Evolutionary conservation across 2,113 vertebrate species (phyloP), one percentile per base, ranked within the genome.

Genomic region (Nannospalax galili): DNA sequence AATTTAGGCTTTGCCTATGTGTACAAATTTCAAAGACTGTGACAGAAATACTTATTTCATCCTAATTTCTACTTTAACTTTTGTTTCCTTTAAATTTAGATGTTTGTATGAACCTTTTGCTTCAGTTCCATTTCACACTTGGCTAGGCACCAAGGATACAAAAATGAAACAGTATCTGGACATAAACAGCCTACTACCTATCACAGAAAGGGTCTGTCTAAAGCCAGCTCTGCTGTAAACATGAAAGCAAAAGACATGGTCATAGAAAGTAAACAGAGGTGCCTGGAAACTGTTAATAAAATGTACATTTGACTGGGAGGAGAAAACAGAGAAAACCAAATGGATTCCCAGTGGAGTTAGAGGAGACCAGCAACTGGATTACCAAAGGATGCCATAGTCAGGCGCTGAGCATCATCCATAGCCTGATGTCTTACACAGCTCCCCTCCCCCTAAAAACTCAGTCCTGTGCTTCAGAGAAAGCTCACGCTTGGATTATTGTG

Each of bases 11-110:
- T 70, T 86, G 35, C 24, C 35, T 52, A 1, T 22, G 11, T 79
- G 9, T n/a, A 89, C 45, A 62, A 87, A 90, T 88, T 65, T 20
- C 22, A 87, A 92, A 89, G 45, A 87, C 7, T 26, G 0, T 87
- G 28, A 77, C 11, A 9, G 42, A 64, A 91, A 93, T 26, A 69
- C 15, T 84, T 9, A 16, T 65, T 94, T 73, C 75, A 81, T 80
- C 81, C 35, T 79, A 32, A 32, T 11, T 5, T 70, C 22, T 28
- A 11, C 4, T 32, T 80, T 91, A 77, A 80, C n/a, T 77, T 74
- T 84, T 30, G 12, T 30, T 89, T 89, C 40, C 35, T 92, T 84
- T 40, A 86, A 93, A 62, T 85, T 67, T 88, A 48, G 37, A 26
- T 88, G 12, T 62, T 69, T 37, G 24, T 37, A 73, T 85, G 69